Base-by-base conservation (phyloP, 2,113 vertebrate genomes). In the Ifrita kowaldi region DNA sequence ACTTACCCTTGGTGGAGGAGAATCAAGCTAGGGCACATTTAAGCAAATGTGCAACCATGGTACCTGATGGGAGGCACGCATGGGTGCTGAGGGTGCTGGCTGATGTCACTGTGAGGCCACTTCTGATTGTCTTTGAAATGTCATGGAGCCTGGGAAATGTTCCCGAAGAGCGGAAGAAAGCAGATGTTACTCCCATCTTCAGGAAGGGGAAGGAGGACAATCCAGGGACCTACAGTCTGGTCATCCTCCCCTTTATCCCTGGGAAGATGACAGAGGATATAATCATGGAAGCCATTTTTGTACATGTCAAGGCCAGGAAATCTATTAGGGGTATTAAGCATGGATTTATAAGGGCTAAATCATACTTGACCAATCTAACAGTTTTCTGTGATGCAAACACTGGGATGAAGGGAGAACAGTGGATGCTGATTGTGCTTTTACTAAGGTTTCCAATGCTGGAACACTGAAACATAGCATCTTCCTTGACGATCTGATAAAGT, bases 61-160 rank as follows among this genome's bases (percentile, higher is more conserved):
- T 4, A 42, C 11, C 23, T 42, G 56, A 64, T 57, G 27, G 30
- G 21, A 90, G 24, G 20, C 35, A 44, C 0, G 0, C 1, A n/a
- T 2, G 5, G 7, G 23, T 60, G 35, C 23, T 67, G 57, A 77
- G 17, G 15, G 13, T 20, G 7, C 57, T 80, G 35, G 35, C 21
- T 50, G 57, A 46, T 49, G 28, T 63, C 55, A 68, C 37, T 26
- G 47, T 0, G 0, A 65, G 56, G 56, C 35, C 28, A 27, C 30
- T 79, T 56, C 28, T 59, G 23, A 52, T 32, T 39, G n/a, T 32
- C 44, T 63, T 57, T 78, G 49, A 59, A 60, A n/a, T 1, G 4
- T 60, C 56, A 6, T 18, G 4, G 64, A 3, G 1, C 3, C 5
- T 62, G n/a, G n/a, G 32, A 71, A 13, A 63, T 3, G 1, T 30